These are phyloP conservation scores for Pseudolaguvia tuberculata DNA, from an alignment of 2,113 vertebrate species.

Conservation along the genomic window DNA sequence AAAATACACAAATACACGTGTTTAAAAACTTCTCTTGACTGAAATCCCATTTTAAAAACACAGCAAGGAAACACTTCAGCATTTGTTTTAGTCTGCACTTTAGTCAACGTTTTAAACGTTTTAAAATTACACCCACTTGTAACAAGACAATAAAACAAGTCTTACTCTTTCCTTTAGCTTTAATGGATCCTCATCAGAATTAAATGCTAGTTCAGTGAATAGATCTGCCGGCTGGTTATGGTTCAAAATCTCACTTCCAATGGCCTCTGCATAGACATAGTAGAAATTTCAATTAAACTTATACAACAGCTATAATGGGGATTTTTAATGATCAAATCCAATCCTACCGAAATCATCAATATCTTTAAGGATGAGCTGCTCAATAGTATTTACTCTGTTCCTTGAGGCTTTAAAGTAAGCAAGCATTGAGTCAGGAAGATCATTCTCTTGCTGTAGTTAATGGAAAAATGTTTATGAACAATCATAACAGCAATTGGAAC, in stretches of 20 bases:
- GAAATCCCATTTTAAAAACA: neutral
- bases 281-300: neutral
- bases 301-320: neutral
- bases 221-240: slow-evolving; percentile 51
- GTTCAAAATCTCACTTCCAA: slow-evolving; percentile 49
- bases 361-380: slow-evolving; percentile 74
- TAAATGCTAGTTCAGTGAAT: slow-evolving; percentile 51
- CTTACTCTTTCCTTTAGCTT: slow-evolving; percentile 67
- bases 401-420: slow-evolving; percentile 73
- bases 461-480: neutral
- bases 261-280: slow-evolving; percentile 26
- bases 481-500: neutral
- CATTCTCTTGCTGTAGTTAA: slow-evolving; percentile 61
- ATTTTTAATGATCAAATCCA: too few relatives aligned
- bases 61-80: neutral
- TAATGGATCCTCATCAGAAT: slow-evolving; percentile 58
- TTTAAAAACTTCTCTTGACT: neutral
- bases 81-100: neutral
- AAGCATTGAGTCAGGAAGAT: slow-evolving; percentile 75
- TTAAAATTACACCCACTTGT: neutral
- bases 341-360: slow-evolving; percentile 66
- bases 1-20: neutral
- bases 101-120: neutral
- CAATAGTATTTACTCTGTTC: slow-evolving; percentile 66
- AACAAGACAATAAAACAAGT: neutral